Evolutionary conservation across 2,888 invertebrate species (phyloP).

Genomic region (Aporophyla nigra): DNA sequence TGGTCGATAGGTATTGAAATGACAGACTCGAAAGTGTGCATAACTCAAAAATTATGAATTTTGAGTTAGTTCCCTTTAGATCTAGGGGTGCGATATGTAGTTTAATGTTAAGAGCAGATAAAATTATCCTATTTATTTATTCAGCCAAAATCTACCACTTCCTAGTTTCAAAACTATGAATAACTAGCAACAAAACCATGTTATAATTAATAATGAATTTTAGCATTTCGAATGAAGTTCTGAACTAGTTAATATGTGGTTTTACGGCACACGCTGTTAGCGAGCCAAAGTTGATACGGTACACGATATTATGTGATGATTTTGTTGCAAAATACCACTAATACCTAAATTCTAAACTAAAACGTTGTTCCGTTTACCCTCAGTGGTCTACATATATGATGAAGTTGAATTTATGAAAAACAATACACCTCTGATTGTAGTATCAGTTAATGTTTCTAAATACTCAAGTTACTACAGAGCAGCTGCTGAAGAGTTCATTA

Average conservation of each 20-base stretch:
- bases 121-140: neutral
- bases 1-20: no score
- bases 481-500: no score
- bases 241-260: slow-evolving; percentile 40
- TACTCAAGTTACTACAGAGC: no score
- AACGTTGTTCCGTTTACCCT: neutral
- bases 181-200: slow-evolving; percentile 6
- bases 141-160: neutral
- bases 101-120: neutral
- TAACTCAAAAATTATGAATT: no score
- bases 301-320: slow-evolving; percentile 16
- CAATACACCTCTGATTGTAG: neutral
- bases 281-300: neutral
- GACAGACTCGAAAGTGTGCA: no score
- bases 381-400: neutral
- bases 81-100: no score
- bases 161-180: slow-evolving; percentile 9
- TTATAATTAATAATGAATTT: slow-evolving; percentile 25
- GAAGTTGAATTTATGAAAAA: neutral
- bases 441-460: neutral
- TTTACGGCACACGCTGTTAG: slow-evolving; percentile 21
- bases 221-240: slow-evolving; percentile 15
- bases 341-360: neutral
- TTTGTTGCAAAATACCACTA: slow-evolving; percentile 13
- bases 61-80: no score